These are phyloP conservation scores for Epinephelus cyanopodus DNA, from an alignment of 2,113 vertebrate genomes.

Conservation along the genomic window DNA sequence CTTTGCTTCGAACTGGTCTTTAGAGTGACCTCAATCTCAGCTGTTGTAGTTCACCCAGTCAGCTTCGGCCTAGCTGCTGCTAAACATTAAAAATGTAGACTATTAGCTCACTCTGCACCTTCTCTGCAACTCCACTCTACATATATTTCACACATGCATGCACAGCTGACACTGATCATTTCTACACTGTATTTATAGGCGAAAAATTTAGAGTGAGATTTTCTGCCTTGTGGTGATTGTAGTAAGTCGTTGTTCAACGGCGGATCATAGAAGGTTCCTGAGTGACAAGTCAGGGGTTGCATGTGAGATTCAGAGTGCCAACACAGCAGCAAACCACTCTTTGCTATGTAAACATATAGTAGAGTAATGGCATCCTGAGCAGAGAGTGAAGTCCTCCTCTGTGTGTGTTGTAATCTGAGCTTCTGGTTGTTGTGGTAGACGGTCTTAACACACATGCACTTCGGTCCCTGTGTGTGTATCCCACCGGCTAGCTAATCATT, in stretches of 20 bases:
- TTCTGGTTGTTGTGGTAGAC: not conserved
- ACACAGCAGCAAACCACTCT: not conserved
- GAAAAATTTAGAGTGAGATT: not conserved
- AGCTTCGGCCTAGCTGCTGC: too few species aligned
- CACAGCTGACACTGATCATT: not conserved
- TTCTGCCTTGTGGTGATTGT: not conserved
- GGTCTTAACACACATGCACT: too few species aligned
- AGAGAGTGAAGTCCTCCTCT: not conserved
- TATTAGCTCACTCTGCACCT: not conserved
- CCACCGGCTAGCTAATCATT: too few species aligned
- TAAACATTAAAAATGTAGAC: not conserved
- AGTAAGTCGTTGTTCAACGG: not conserved
- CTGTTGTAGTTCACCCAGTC: not conserved
- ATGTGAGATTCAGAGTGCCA: not conserved
- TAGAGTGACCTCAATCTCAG: not conserved
- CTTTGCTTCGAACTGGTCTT: too few species aligned
- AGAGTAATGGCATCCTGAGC: not conserved
- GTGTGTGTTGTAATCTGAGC: not conserved
- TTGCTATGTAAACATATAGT: not conserved
- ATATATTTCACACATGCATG: not conserved
- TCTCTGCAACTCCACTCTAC: not conserved
- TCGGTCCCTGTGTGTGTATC: too few species aligned
- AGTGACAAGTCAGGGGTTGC: not conserved
- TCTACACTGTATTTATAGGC: too few species aligned
- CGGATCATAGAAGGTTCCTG: not conserved